Evolutionary conservation across 2,113 vertebrate species (phyloP).

Genomic region (Martes martes): DNA sequence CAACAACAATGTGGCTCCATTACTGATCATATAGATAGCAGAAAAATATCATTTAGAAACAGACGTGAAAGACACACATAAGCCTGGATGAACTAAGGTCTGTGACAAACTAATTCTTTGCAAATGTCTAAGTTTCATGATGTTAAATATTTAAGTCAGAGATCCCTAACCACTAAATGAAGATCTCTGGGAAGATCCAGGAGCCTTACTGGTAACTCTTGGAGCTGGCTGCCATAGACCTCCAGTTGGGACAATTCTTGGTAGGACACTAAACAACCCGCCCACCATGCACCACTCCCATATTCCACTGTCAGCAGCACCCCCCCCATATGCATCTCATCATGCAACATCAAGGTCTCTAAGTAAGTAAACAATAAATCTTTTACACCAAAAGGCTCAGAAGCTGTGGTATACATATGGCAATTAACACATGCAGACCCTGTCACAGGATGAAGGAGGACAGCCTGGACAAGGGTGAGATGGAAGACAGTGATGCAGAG

Average conservation of each 20-base stretch:
- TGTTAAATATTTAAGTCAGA: background rate
- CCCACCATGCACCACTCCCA: background rate
- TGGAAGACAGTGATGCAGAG: background rate
- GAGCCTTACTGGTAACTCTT: background rate
- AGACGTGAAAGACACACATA: background rate
- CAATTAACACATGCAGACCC: background rate
- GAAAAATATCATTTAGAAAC: background rate
- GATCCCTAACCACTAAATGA: background rate
- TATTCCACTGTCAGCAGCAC: background rate
- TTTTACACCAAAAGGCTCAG: background rate
- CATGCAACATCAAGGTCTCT: background rate
- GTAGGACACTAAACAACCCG: background rate
- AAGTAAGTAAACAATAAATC: background rate
- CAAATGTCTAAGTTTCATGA: background rate
- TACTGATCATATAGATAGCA: background rate
- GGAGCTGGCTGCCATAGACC: background rate
- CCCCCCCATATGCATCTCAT: background rate
- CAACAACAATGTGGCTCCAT: background rate
- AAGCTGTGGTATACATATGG: background rate
- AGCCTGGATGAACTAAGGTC: background rate
- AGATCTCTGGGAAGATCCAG: background rate
- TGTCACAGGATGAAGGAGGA: background rate
- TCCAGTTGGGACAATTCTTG: background rate
- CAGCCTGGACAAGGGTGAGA: background rate
- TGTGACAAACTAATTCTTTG: background rate